These are phyloP conservation scores for Chrysolina haemoptera DNA, from an alignment of 2,888 invertebrate genomes.

Conservation along the genomic window DNA sequence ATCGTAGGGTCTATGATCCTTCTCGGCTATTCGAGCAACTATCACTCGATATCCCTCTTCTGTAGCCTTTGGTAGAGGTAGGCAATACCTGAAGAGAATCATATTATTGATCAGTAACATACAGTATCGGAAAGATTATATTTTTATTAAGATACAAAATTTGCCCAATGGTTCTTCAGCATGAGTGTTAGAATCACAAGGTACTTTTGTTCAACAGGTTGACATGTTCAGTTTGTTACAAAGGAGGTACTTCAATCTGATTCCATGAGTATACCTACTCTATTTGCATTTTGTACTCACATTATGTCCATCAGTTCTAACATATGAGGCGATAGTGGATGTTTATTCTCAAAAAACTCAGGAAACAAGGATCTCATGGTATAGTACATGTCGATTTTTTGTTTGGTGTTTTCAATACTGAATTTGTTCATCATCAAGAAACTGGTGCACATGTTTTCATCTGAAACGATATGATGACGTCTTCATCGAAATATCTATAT, in stretches of 20 bases:
- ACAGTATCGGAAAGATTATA: too few species aligned
- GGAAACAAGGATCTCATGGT: conserved; percentile 38
- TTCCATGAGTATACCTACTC: too few species aligned
- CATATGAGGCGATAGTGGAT: conserved; percentile 26
- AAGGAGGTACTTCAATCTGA: too few species aligned
- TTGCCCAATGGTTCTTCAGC: too few species aligned
- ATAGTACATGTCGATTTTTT: conserved; percentile 35
- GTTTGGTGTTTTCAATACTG: conserved; percentile 36
- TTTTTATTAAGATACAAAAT: too few species aligned
- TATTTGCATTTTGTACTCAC: conserved; percentile 27
- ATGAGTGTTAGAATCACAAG: too few species aligned
- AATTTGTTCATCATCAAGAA: conserved; percentile 31
- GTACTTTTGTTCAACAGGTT: too few species aligned
- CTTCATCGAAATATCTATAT: too few species aligned
- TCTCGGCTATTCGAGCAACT: conserved; percentile 66
- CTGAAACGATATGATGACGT: conserved; percentile 18
- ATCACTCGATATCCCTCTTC: conserved; percentile 69
- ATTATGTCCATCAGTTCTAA: conserved; percentile 30
- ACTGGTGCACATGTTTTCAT: conserved; percentile 23
- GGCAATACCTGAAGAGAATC: conserved; percentile 65
- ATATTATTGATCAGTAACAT: too few species aligned
- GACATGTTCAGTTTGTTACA: too few species aligned
- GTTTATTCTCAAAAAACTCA: conserved; percentile 32
- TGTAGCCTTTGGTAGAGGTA: conserved; percentile 70
- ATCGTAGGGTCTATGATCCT: conserved; percentile 59